Evolutionary conservation across 1,140 invertebrate species (phyloP), one percentile per base, ranked within the genome.

Genomic region (Oryctes rhinoceros): DNA sequence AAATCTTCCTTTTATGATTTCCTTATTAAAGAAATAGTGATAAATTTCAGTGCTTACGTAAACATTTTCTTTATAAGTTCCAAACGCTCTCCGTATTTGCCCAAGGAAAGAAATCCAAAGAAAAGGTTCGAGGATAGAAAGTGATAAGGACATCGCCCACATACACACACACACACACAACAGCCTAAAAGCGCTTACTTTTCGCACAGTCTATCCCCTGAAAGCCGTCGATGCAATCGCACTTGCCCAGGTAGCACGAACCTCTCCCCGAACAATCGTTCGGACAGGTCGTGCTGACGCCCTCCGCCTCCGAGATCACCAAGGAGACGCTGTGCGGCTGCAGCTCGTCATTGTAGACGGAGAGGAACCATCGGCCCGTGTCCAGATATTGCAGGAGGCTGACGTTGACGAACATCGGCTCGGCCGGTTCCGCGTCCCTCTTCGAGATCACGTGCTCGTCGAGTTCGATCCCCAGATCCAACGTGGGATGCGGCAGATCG

Each of bases 241-340:
- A 99, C 88, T 96, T 96, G 67, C 97, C 97, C 80, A 97, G 92
- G 85, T 96, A 95, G 87, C 98, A 99, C 39, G 96, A 96, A 47
- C 98, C 98, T 81, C 97, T 93, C 7, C 97, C 96, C 67, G 94
- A 96, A 87, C 98, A 99, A 86, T 99, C 96, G 85, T 97, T 96
- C 4, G 95, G 96, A 88, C 97, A 99, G 78, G 94, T 94, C 67
- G 95, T 96, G 78, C 94, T 95, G 5, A 97, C 92, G 18, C 94
- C 95, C 88, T 96, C 94, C 4, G 94, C 95, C 87, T 96, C 94
- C 79, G 94, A 93, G 76, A 96, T 93, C 78, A 95, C 90, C 86
- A 96, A 90, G 71, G 94, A 92, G 1, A 97, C 93, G 84, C 92
- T 93, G 86, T 97, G 94, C 20, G 95, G 91, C 82, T 95, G 91